Percentiles rank a stretch among this genome's conserved stretches.
Evolutionary conservation across 2,797 vertebrate species (phyloP).

Genomic region (Acomys russatus): DNA sequence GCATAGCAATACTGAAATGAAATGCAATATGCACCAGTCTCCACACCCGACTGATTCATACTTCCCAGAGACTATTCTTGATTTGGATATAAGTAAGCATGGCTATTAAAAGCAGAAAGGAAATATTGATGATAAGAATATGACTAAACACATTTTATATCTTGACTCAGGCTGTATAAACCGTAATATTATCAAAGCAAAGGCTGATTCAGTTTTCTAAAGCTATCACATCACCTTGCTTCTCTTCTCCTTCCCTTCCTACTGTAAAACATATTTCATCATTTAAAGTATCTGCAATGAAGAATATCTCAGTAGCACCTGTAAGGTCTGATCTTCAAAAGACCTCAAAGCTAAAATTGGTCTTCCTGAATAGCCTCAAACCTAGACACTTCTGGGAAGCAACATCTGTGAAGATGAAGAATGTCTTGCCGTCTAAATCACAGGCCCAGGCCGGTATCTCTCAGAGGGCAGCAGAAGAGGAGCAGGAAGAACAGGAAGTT

Average conservation of each 20-base stretch:
- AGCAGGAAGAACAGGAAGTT: neutral
- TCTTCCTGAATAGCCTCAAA: constrained; percentile 65
- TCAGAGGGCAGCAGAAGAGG: neutral
- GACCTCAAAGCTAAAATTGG: constrained; percentile 77
- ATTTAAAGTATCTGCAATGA: constrained; percentile 75
- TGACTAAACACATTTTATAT: constrained; percentile 40
- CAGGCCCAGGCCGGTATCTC: neutral
- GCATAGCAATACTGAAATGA: neutral
- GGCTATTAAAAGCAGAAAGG: constrained; percentile 54
- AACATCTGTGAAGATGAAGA: constrained; percentile 69
- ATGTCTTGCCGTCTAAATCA: constrained; percentile 12
- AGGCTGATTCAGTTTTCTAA: constrained; percentile 53
- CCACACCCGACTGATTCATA: neutral
- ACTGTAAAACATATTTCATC: constrained; percentile 77
- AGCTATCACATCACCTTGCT: neutral
- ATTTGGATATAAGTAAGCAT: constrained; percentile 57
- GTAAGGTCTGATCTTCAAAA: constrained; percentile 53
- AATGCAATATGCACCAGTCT: neutral
- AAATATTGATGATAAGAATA: neutral
- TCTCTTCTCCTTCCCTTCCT: constrained; percentile 52
- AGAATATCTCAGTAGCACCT: constrained; percentile 71
- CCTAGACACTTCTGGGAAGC: constrained; percentile 19
- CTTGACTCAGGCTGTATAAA: neutral
- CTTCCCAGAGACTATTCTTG: constrained; percentile 27
- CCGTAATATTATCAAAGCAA: constrained; percentile 24